Evolutionary conservation across 2,113 vertebrate species (phyloP), one percentile per base, ranked within the genome.

Genomic region (Sclerurus mexicanus): DNA sequence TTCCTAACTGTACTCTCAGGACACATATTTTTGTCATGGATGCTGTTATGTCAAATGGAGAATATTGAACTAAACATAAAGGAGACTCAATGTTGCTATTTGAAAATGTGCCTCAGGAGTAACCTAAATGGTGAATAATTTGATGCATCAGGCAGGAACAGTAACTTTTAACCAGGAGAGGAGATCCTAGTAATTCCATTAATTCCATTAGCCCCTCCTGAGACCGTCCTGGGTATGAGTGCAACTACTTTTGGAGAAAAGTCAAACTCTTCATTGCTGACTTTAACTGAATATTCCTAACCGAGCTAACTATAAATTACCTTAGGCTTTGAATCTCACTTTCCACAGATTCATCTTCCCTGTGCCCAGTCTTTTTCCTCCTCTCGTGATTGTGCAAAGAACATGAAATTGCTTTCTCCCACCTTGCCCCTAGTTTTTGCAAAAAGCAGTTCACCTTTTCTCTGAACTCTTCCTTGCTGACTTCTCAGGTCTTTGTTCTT

Each of bases 51-150:
- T 91, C 84, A 92, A 68, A 89, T 91, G 89, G 69, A 95, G 69
- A 94, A 92, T 96, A 96, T 87, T 94, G 94, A 95, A 78, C 64
- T 78, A 92, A 93, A 87, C 56, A 84, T 96, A 92, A 95, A 91
- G 69, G 69, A 91, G 73, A 37, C 69, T 92, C 77, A 91, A 89
- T 92, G 89, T 95, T 96, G 73, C 89, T 88, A 49, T 92, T 96
- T 95, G 81, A 76, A 82, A 89, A 90, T 84, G 86, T 68, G 73
- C 69, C 95, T 95, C 95, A 50, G 68, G 93, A 75, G 96, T 85
- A 66, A 85, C 47, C 27, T 95, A 91, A 95, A 94, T 86, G 58
- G 52, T 89, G 77, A 88, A 81, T 96, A 89, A 95, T 95, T 95
- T 84, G 44, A 27, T 89, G 75, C 40, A 30, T 95, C 60, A 74